A percentile compares a stretch with the other conserved stretches of the same genome.
These are phyloP conservation scores for Champsocephalus gunnari DNA, from an alignment of 2,797 vertebrate genomes.

Conservation along the genomic window DNA sequence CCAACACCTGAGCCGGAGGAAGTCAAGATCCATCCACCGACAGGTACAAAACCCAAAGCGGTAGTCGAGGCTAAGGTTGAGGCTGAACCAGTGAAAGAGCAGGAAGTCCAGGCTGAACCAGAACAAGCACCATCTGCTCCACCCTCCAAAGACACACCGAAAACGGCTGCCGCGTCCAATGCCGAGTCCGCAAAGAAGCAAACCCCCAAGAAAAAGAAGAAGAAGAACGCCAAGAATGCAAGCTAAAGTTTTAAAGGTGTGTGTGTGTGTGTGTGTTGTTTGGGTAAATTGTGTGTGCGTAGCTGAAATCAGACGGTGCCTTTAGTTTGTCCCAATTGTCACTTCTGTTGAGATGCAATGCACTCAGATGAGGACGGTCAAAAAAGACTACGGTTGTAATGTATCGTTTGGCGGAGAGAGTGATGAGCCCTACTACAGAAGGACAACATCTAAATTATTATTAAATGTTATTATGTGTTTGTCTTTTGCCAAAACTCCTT, in stretches of 20 bases:
- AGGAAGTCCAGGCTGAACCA: conserved; percentile 12
- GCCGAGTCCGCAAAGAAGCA: conserved; percentile 67
- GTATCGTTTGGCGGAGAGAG: neutral
- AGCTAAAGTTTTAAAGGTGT: conserved; percentile 38
- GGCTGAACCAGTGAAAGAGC: neutral
- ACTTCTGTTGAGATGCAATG: neutral
- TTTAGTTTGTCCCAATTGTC: conserved; percentile 7
- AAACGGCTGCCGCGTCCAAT: conserved; percentile 22
- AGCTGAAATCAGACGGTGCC: neutral
- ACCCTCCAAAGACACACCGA: neutral
- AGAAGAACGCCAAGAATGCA: conserved; percentile 62
- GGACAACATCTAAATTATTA: neutral
- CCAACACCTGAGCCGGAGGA: conserved; percentile 15
- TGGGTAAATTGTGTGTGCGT: conserved; percentile 5
- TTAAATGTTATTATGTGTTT: neutral
- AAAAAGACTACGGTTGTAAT: conserved; percentile 15
- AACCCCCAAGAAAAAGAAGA: conserved; percentile 74
- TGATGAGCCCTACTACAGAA: neutral
- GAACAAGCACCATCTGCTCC: conserved; percentile 14
- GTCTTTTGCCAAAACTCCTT: no score
- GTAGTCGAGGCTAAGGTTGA: neutral
- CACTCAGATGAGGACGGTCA: conserved; percentile 9
- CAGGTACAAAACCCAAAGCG: conserved; percentile 1
- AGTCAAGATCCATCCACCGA: neutral
- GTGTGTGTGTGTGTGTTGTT: conserved; percentile 16